Evolutionary conservation across 2,888 invertebrate genomes (phyloP), one percentile per base, ranked within the genome.

Genomic region (Lithophane semibrunnea): DNA sequence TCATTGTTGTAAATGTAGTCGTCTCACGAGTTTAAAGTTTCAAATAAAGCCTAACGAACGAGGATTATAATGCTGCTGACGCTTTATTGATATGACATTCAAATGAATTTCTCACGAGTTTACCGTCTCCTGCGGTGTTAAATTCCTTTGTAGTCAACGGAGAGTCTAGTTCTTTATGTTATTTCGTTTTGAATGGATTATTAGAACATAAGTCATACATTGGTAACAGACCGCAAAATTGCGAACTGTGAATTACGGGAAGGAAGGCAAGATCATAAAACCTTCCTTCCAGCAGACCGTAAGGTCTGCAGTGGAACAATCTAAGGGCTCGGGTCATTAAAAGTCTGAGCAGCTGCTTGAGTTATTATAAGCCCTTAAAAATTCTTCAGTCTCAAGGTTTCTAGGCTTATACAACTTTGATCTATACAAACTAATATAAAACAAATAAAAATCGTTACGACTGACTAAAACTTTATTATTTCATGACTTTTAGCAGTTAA

Each of bases 1-100:
- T 82, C 44, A 64, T 77, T 72, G 65, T 71, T 73, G 65, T 65
- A 52, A 18, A 52, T 52, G 52, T 52, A 47, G 52, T 66, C 68
- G 75, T 87, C 88, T 77, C 88, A 87, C 87, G 88, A 78, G 87
- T 87, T 83, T 87, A 80, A 47, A 61, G 72, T 87, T 88, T 78
- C 88, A 88, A 74, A 69, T 64, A 71, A 82, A 77, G 72, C 77
- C 68, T 80, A 77, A 77, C 63, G n/a, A 87, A 70, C 42, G 60
- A 66, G 47, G 13, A 82, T 58, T 63, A 69, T 60, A 76, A 77
- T 76, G 82, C 80, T 86, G 85, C 80, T 86, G 85, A 80, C 74
- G 52, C 29, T 66, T 66, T 77, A 85, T 78, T 66, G 68, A 85
- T 65, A 75, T 49, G 64, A 65, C 72, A 64, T 82, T 71, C 78